Conservation (phyloP, 2,797 vertebrate genomes). For the Bovichtus diacanthus region DNA sequence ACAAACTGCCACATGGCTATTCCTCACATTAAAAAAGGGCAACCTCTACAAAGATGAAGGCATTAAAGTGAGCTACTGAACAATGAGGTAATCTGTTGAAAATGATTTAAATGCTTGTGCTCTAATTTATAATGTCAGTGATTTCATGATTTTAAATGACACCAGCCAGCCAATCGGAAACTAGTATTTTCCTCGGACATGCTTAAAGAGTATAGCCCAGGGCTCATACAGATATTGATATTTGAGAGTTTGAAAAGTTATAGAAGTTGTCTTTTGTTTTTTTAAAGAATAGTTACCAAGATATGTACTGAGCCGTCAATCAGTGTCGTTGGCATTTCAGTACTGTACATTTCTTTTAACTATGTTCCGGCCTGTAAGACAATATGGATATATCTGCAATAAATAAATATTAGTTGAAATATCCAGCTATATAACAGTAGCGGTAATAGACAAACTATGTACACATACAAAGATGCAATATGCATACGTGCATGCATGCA, state of each 20-base stretch:
- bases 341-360: neutral
- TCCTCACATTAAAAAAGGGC: conserved; percentile 8
- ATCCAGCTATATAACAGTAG: neutral
- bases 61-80: conserved; percentile 8
- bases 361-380: neutral
- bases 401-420: neutral
- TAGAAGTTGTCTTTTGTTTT: too few relatives aligned
- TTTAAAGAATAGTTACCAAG: too few relatives aligned
- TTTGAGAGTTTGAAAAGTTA: too few relatives aligned
- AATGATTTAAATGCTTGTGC: neutral
- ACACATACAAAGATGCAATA: neutral
- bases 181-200: neutral
- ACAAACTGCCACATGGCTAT: conserved; percentile 18
- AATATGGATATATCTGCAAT: neutral
- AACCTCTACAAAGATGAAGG: conserved; percentile 3
- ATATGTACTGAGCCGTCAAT: too few relatives aligned
- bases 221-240: neutral
- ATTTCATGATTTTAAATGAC: conserved; percentile 24
- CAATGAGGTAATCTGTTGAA: conserved; percentile 2
- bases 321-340: too few relatives aligned
- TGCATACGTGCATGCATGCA: neutral
- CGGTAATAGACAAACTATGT: neutral
- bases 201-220: neutral
- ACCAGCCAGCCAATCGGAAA: conserved; percentile 33
- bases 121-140: neutral